phyloP scores from a whole-genome alignment of 2,888 invertebrate genomes.

The Callosobruchus maculatus region DNA sequence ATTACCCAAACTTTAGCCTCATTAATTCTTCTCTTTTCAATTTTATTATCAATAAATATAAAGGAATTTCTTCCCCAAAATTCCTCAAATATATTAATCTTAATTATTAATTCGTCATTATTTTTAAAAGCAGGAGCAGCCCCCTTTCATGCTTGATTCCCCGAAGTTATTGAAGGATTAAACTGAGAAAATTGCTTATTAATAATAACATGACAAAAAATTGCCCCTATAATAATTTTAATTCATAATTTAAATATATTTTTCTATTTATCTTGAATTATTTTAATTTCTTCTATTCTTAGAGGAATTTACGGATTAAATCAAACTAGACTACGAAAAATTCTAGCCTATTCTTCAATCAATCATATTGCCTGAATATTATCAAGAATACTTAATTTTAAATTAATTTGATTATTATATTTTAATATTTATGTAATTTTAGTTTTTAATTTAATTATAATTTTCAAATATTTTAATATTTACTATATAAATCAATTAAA shows the following conservation, averaged over 20 bases:
- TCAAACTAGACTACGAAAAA: constrained; percentile 50
- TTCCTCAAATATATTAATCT: constrained; percentile 2
- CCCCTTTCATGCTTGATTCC: constrained; percentile 61
- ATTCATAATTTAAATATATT: constrained; percentile 38
- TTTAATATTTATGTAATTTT: constrained; percentile 52
- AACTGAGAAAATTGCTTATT: constrained; percentile 56
- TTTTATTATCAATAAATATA: constrained; percentile 46
- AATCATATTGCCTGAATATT: constrained; percentile 58
- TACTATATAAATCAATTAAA: constrained; percentile 55
- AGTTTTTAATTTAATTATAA: constrained; percentile 48
- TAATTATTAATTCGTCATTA: constrained; percentile 39
- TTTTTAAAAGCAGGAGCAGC: constrained; percentile 57
- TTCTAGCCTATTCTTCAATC: constrained; percentile 62
- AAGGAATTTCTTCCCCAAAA: constrained; percentile 24
- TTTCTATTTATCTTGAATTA: constrained; percentile 47
- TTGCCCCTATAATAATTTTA: constrained; percentile 56
- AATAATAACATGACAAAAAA: constrained; percentile 63
- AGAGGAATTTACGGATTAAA: constrained; percentile 53
- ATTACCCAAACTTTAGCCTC: constrained; percentile 58
- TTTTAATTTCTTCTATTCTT: constrained; percentile 50
- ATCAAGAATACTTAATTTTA: background rate
- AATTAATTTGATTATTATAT: constrained; percentile 35
- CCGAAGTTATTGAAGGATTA: constrained; percentile 58
- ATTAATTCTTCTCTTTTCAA: constrained; percentile 52
- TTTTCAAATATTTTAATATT: constrained; percentile 52